Percentiles rank a stretch among this genome's conserved stretches.
phyloP scores from a whole-genome alignment of 92 coral and sea anemone genomes.

The Micromussa lordhowensis region DNA sequence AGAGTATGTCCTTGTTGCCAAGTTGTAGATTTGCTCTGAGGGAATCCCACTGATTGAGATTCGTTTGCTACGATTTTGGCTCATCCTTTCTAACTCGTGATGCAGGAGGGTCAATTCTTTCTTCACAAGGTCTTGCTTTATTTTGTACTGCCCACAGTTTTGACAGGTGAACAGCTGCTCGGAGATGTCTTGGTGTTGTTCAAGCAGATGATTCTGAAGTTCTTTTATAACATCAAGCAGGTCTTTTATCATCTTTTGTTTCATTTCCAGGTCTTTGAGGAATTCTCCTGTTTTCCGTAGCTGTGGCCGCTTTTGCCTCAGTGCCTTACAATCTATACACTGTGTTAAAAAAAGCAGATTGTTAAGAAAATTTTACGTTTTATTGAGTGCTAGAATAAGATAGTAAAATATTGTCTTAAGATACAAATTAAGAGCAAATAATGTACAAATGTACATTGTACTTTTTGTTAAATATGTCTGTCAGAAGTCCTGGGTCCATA shows the following conservation, averaged over 20 bases:
- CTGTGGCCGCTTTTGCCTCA: slow-evolving; percentile 30
- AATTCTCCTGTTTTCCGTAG: slow-evolving; percentile 75
- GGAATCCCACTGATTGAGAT: slow-evolving; percentile 82
- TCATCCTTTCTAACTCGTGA: slow-evolving; percentile 69
- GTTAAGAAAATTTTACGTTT: too few species aligned
- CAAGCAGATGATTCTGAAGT: slow-evolving; percentile 67
- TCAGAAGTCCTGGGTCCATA: too few species aligned
- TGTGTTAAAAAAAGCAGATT: background rate
- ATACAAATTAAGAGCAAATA: too few species aligned
- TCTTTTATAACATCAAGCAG: slow-evolving; percentile 60
- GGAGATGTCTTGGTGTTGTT: slow-evolving; percentile 65
- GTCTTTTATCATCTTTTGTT: slow-evolving; percentile 66
- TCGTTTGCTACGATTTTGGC: slow-evolving; percentile 36
- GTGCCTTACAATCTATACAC: slow-evolving; percentile 52
- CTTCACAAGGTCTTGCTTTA: slow-evolving; percentile 70
- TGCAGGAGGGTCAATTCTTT: slow-evolving; percentile 76
- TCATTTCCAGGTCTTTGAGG: slow-evolving; percentile 63
- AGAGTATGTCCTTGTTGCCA: slow-evolving; percentile 73
- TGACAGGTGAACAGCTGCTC: slow-evolving; percentile 60
- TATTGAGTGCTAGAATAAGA: too few species aligned
- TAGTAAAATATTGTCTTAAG: too few species aligned
- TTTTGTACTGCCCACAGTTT: slow-evolving; percentile 64
- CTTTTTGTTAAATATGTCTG: too few species aligned
- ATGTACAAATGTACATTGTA: too few species aligned
- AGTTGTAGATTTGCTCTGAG: slow-evolving; percentile 72